Percentiles rank a stretch among this genome's conserved stretches.
Evolutionary conservation across 2,113 vertebrate species (phyloP).

Genomic region (Lepidiolamprologus cunningtoni): DNA sequence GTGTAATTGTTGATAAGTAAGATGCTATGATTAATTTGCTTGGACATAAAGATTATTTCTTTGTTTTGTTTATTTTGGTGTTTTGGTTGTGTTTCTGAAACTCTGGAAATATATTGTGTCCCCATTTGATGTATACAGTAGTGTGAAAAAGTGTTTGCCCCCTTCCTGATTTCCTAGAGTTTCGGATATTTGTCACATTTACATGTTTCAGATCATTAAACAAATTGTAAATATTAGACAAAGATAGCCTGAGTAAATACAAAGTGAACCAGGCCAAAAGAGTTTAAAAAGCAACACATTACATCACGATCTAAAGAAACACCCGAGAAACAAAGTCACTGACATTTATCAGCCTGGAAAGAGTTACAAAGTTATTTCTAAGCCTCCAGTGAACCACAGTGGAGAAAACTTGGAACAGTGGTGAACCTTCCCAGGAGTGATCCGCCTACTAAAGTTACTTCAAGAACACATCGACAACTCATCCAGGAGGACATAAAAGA

Average conservation of each 20-base stretch:
- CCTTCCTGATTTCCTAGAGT: not conserved
- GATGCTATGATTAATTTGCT: not conserved
- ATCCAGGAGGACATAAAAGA: not conserved
- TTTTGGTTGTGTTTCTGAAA: not conserved
- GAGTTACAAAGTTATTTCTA: not conserved
- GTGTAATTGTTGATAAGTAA: not conserved
- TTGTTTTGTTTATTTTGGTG: not conserved
- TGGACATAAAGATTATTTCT: not conserved
- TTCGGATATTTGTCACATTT: not conserved
- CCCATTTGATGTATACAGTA: not conserved
- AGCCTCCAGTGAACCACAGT: not conserved
- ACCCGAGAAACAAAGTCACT: not conserved
- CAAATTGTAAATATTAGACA: not conserved
- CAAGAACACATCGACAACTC: not conserved
- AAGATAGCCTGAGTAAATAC: not conserved
- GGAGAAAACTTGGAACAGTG: not conserved
- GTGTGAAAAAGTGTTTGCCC: not conserved
- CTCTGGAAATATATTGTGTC: not conserved
- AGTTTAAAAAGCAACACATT: not conserved
- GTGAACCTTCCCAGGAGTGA: not conserved
- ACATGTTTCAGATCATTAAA: not conserved
- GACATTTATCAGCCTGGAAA: not conserved
- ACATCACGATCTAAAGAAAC: not conserved
- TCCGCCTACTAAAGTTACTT: not conserved
- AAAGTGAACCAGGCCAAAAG: not conserved